Percentiles rank a stretch among this genome's conserved stretches.
phyloP scores from a whole-genome alignment of 2,113 vertebrate species.

The Micronycteris hirsuta region DNA sequence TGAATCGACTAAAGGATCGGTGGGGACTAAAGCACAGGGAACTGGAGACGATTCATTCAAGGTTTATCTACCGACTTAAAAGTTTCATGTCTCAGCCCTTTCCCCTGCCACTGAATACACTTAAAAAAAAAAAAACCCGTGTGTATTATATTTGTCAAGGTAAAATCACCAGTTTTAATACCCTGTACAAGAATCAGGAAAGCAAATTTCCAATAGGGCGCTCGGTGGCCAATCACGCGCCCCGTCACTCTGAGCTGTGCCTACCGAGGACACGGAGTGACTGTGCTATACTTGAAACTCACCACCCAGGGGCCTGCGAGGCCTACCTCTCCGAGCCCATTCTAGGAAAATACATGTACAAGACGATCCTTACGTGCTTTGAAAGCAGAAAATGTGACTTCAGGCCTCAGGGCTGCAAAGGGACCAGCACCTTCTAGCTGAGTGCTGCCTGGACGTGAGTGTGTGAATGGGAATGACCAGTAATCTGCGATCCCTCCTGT shows the following conservation, averaged over 20 bases:
- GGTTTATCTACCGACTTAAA: not conserved
- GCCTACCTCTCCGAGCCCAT: not conserved
- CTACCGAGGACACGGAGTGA: not conserved
- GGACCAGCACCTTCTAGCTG: not conserved
- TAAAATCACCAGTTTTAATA: not conserved
- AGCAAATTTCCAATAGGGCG: not conserved
- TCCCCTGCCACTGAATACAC: not conserved
- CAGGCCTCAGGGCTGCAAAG: not conserved
- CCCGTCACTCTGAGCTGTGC: not conserved
- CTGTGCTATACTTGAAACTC: not conserved
- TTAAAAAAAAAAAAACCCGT: no score
- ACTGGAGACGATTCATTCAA: not conserved
- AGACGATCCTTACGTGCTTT: not conserved
- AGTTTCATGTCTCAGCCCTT: not conserved
- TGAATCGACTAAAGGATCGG: not conserved
- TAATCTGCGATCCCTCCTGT: fast-evolving
- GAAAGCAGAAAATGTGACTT: not conserved
- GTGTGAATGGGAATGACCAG: fast-evolving
- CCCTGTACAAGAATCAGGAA: not conserved
- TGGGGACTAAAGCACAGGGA: not conserved
- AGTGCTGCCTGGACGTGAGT: fast-evolving
- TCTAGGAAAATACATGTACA: not conserved
- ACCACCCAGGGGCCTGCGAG: no score
- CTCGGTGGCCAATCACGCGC: no score
- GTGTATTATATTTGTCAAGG: not conserved